Conservation (phyloP, 2,888 invertebrate genomes). For the Calameuta filiformis region DNA sequence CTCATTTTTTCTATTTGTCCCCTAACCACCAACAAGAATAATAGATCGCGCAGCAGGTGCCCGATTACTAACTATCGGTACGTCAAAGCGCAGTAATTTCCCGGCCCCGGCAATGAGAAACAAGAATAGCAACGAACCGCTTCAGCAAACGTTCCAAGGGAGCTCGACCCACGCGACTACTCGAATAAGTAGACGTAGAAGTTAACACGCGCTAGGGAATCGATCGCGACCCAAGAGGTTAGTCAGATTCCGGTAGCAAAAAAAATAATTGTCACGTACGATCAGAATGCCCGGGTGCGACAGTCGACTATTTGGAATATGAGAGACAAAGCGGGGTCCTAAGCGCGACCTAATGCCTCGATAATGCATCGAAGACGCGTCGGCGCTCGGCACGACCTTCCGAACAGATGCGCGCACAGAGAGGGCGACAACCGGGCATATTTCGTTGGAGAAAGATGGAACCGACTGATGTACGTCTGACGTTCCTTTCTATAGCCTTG, state of each 20-base stretch:
- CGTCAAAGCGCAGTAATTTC: not conserved
- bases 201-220: not conserved
- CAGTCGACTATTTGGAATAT: not conserved
- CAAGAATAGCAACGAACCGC: not conserved
- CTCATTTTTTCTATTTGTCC: not conserved
- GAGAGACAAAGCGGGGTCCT: not conserved
- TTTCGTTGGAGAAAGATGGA: not conserved
- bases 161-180: not conserved
- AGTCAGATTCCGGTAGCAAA: not conserved
- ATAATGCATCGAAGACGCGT: not conserved
- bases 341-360: not conserved
- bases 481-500: slow-evolving; percentile 18
- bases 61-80: not conserved
- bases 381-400: not conserved
- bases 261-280: not conserved
- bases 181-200: not conserved
- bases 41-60: not conserved
- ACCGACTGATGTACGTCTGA: not conserved
- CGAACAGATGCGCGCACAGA: not conserved
- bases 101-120: not conserved
- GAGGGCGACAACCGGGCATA: slow-evolving; percentile 2
- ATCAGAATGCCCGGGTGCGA: not conserved
- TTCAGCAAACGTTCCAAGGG: not conserved
- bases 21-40: not conserved
- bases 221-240: not conserved